These are phyloP conservation scores for Tipula lateralis DNA, from an alignment of 2,888 invertebrate genomes.

Conservation along the genomic window DNA sequence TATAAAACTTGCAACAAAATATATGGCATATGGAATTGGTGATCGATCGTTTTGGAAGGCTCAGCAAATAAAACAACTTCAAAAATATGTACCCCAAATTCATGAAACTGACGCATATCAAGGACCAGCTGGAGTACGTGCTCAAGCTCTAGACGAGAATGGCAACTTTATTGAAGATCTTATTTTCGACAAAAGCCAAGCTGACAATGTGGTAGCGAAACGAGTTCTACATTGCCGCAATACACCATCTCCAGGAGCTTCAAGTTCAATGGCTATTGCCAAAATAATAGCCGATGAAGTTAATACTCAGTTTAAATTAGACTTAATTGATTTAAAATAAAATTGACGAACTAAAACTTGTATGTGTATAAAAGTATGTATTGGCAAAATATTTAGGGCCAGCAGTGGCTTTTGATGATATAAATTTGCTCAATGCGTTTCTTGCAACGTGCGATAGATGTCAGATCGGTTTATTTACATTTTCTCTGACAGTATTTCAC, in stretches of 20 bases:
- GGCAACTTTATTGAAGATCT: constrained; percentile 94
- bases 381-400: too few relatives aligned
- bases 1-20: constrained; percentile 74
- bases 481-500: background rate
- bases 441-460: background rate
- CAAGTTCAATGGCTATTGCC: constrained; percentile 92
- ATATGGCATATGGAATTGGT: constrained; percentile 69
- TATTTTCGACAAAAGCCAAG: constrained; percentile 79
- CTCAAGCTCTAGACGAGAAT: constrained; percentile 83
- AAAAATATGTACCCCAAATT: constrained; percentile 78
- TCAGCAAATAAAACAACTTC: constrained; percentile 76
- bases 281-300: constrained; percentile 88
- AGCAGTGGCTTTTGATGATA: background rate
- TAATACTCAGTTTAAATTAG: constrained; percentile 47
- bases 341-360: too few relatives aligned
- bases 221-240: constrained; percentile 92
- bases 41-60: constrained; percentile 78
- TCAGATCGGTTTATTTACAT: background rate
- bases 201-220: constrained; percentile 65
- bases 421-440: background rate
- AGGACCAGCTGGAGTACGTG: constrained; percentile 93
- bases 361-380: too few relatives aligned
- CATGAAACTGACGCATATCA: constrained; percentile 67
- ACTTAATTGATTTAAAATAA: background rate
- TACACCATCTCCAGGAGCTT: constrained; percentile 97